These are phyloP conservation scores for Rhingia rostrata DNA, from an alignment of 2,888 invertebrate species.

Conservation along the genomic window DNA sequence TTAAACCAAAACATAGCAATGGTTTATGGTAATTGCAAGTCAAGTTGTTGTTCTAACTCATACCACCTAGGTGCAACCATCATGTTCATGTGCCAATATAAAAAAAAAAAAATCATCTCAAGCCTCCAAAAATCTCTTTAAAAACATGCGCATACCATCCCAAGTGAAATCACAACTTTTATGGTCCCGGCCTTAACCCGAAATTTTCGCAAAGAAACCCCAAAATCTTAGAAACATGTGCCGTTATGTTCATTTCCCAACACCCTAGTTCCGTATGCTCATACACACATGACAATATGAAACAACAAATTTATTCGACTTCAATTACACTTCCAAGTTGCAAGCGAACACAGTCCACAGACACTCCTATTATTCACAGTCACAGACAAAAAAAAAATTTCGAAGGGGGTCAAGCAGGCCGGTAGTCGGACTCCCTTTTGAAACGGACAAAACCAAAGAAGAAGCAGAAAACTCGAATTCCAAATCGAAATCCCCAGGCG, in stretches of 20 bases:
- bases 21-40: too few relatives aligned
- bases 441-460: slow-evolving; percentile 8
- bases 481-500: slow-evolving; percentile 58
- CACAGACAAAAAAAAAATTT: slow-evolving; percentile 11
- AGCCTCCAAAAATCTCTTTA: too few relatives aligned
- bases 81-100: too few relatives aligned
- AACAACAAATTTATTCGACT: slow-evolving; percentile 47
- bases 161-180: neutral
- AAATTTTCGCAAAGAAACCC: neutral
- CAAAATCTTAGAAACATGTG: slow-evolving; percentile 7
- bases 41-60: too few relatives aligned
- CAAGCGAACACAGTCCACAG: slow-evolving; percentile 42
- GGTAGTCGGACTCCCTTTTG: neutral
- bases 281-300: slow-evolving; percentile 25
- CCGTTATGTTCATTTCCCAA: slow-evolving; percentile 4
- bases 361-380: slow-evolving; percentile 30
- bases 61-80: too few relatives aligned
- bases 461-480: slow-evolving; percentile 50
- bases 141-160: too few relatives aligned
- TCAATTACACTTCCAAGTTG: slow-evolving; percentile 38
- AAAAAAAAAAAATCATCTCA: too few relatives aligned
- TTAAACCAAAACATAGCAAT: too few relatives aligned
- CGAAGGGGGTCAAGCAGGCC: neutral
- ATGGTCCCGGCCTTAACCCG: slow-evolving; percentile 11
- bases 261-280: neutral